Conservation (phyloP, 2,113 vertebrate species). For the Aleadryas rufinucha region DNA sequence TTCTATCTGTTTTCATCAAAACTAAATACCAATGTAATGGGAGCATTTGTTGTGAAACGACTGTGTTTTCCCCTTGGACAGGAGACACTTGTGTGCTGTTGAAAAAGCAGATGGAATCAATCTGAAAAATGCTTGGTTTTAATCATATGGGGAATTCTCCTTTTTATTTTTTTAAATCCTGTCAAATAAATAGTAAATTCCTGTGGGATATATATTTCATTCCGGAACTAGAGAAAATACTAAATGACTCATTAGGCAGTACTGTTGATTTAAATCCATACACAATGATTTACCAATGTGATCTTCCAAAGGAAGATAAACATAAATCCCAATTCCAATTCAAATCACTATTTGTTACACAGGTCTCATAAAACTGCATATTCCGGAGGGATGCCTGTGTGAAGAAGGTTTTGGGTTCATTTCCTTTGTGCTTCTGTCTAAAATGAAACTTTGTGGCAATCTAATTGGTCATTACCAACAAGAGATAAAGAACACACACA, state of each 20-base stretch:
- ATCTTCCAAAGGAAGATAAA: background rate
- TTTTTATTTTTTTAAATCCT: background rate
- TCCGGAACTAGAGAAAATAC: background rate
- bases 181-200: background rate
- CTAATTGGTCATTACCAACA: background rate
- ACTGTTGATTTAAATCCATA: background rate
- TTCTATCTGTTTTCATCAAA: background rate
- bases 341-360: background rate
- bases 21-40: background rate
- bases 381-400: background rate
- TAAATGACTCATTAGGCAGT: background rate
- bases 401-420: background rate
- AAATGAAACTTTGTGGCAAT: background rate
- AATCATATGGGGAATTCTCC: background rate
- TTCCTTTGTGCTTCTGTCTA: background rate
- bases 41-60: background rate
- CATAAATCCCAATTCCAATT: background rate
- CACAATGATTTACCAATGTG: background rate
- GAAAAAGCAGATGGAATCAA: conserved; percentile 44
- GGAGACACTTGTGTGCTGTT: background rate
- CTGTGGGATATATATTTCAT: background rate
- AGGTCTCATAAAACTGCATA: background rate
- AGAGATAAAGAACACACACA: background rate
- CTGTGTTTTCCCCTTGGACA: background rate
- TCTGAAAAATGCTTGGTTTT: conserved; percentile 8